Conservation (phyloP, 2,113 vertebrate species). For the Toxotes chatareus region DNA sequence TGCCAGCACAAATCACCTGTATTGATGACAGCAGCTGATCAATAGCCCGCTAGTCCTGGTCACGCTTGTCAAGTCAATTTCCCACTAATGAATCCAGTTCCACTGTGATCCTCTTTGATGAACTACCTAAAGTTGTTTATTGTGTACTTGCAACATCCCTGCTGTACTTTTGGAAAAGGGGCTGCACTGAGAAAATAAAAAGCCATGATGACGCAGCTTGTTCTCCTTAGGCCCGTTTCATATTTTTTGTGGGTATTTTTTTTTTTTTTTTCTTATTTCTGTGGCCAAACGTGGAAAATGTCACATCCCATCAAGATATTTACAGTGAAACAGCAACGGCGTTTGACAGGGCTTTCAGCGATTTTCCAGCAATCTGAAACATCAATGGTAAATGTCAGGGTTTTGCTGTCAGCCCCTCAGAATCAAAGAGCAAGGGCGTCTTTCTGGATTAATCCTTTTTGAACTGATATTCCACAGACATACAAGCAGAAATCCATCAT, state of each 20-base stretch:
- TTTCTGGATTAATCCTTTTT: conserved; percentile 45
- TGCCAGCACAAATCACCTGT: conserved; percentile 63
- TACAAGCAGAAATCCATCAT: conserved; percentile 56
- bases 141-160: conserved; percentile 34
- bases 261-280: not conserved
- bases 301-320: conserved; percentile 38
- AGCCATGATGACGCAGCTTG: conserved; percentile 17
- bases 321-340: not conserved
- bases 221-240: not conserved
- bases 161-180: not conserved
- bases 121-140: conserved; percentile 52
- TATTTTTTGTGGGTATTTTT: not conserved
- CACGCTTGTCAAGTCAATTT: conserved; percentile 68
- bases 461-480: conserved; percentile 37
- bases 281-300: not conserved
- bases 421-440: conserved; percentile 31
- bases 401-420: conserved; percentile 20
- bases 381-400: conserved; percentile 42
- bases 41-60: conserved; percentile 60
- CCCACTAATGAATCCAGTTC: conserved; percentile 67
- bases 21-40: conserved; percentile 73
- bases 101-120: conserved; percentile 54
- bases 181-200: not conserved
- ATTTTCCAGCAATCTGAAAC: conserved; percentile 39
- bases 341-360: conserved; percentile 18